Conservation (phyloP, 2,888 invertebrate species). For the Folsomia candida region DNA sequence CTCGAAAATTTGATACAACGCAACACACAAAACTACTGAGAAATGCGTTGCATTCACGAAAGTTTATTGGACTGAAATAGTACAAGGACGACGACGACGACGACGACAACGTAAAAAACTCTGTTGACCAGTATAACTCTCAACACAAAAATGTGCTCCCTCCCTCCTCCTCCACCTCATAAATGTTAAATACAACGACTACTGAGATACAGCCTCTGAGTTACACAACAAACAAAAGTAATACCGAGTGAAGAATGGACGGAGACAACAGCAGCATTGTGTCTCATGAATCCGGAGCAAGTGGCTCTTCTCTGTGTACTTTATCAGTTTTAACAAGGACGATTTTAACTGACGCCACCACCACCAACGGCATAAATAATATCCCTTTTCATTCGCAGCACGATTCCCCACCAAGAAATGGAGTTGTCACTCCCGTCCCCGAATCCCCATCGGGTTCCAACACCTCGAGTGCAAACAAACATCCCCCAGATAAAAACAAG, state of each 20-base stretch:
- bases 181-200: no score
- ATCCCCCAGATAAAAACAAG: neutral
- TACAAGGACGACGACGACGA: no score
- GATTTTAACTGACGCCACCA: slow-evolving; percentile 1
- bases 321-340: neutral
- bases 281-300: slow-evolving; percentile 15
- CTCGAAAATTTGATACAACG: neutral
- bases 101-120: no score
- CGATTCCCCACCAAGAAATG: neutral
- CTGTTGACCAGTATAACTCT: no score
- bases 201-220: no score
- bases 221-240: no score
- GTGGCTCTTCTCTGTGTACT: slow-evolving; percentile 2
- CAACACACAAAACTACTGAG: no score
- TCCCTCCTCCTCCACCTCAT: no score
- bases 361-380: slow-evolving; percentile 4
- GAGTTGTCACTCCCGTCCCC: neutral
- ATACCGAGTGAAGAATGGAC: slow-evolving; percentile 5
- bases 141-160: no score
- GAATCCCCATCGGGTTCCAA: neutral
- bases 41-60: no score
- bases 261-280: neutral
- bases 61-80: no score
- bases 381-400: neutral
- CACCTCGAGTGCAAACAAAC: neutral